These are phyloP conservation scores for Tetragonula carbonaria DNA, from an alignment of 2,888 invertebrate genomes.

Conservation along the genomic window DNA sequence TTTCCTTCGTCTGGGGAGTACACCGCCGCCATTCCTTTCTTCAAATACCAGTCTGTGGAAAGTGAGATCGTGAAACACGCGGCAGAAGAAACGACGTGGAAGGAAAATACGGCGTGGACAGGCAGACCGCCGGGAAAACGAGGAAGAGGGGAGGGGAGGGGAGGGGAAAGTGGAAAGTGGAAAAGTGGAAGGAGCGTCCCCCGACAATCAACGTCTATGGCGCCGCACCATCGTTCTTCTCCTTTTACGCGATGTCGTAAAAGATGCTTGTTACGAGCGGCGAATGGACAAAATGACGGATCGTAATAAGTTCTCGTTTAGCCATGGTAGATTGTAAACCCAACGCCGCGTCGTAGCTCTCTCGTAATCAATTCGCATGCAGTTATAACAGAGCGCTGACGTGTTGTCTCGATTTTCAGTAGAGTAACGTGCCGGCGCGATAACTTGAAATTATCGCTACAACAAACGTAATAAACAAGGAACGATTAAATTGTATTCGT, in stretches of 20 bases:
- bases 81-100: constrained; percentile 38
- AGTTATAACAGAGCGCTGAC: too few species aligned
- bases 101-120: constrained; percentile 31
- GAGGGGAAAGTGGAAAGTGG: constrained; percentile 8
- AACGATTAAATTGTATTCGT: too few species aligned
- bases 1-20: constrained; percentile 63
- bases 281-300: constrained; percentile 77
- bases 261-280: constrained; percentile 79
- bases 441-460: not conserved
- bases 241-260: constrained; percentile 77
- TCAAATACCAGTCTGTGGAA: constrained; percentile 23
- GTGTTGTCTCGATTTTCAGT: not conserved
- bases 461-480: too few species aligned
- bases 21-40: constrained; percentile 57
- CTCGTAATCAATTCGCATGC: constrained; percentile 54
- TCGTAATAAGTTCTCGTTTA: constrained; percentile 75
- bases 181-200: constrained; percentile 61
- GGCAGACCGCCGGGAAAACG: not conserved
- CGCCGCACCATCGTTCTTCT: constrained; percentile 77
- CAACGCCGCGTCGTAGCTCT: constrained; percentile 27
- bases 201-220: constrained; percentile 79
- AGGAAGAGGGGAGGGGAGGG: not conserved
- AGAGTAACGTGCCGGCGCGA: not conserved
- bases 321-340: constrained; percentile 58
- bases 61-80: constrained; percentile 37